Evolutionary conservation across 2,113 vertebrate genomes (phyloP).

Genomic region (Tympanuchus pallidicinctus): DNA sequence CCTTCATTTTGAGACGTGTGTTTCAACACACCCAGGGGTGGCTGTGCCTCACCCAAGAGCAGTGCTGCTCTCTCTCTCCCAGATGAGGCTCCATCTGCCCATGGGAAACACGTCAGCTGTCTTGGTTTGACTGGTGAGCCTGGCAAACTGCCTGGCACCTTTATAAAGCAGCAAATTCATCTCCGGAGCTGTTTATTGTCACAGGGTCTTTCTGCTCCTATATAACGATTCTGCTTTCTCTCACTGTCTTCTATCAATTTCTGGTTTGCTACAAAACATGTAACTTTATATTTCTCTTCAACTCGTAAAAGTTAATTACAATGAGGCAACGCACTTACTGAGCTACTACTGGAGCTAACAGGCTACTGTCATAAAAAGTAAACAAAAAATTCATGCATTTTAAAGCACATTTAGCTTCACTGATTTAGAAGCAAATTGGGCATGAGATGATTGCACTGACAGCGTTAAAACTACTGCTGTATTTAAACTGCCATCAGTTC

Average conservation of each 20-base stretch:
- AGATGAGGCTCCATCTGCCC: not conserved
- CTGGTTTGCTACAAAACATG: not conserved
- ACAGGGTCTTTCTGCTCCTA: not conserved
- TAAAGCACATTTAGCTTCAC: constrained; percentile 42
- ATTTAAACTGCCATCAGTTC: not conserved
- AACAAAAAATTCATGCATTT: constrained; percentile 43
- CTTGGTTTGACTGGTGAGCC: not conserved
- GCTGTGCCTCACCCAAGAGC: not conserved
- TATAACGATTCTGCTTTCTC: not conserved
- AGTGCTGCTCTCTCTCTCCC: not conserved
- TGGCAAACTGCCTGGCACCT: not conserved
- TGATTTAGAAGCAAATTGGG: constrained; percentile 40
- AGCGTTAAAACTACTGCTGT: not conserved
- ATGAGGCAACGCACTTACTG: not conserved
- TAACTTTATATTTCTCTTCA: constrained; percentile 23
- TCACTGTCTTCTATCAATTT: not conserved
- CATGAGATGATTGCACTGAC: constrained; percentile 14
- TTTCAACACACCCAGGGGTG: not conserved
- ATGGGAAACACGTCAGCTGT: not conserved
- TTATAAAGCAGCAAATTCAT: not conserved
- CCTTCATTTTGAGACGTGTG: not conserved
- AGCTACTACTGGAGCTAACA: not conserved
- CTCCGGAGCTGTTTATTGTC: not conserved
- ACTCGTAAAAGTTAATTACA: constrained; percentile 18
- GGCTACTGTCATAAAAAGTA: constrained; percentile 24